These are phyloP conservation scores for Mesochorus sp. DNA, from an alignment of 2,888 invertebrate genomes.

Conservation along the genomic window DNA sequence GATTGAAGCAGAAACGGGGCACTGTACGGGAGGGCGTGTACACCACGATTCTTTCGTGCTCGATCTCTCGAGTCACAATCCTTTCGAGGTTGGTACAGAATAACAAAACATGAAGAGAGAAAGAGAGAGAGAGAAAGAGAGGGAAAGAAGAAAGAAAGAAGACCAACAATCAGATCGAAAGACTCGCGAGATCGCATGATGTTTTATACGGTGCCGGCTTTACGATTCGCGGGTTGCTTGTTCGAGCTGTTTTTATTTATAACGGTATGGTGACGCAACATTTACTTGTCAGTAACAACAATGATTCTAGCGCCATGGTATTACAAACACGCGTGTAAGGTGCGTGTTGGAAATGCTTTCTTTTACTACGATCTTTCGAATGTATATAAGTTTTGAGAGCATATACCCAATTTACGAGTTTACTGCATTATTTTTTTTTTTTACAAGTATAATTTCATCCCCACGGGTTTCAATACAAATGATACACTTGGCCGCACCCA, in stretches of 20 bases:
- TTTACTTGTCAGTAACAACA: background rate
- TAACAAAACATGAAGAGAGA: conserved; percentile 2
- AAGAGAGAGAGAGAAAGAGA: conserved; percentile 16
- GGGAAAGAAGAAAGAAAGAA: too few species aligned
- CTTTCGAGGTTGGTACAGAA: conserved; percentile 5
- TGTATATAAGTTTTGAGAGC: background rate
- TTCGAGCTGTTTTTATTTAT: background rate
- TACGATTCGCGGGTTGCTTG: conserved; percentile 1
- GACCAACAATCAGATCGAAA: background rate
- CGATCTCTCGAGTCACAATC: conserved; percentile 27
- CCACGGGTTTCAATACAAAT: background rate
- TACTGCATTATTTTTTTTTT: background rate
- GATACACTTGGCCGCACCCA: background rate
- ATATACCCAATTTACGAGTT: conserved; percentile 15
- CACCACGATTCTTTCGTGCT: conserved; percentile 38
- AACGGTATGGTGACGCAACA: conserved; percentile 14
- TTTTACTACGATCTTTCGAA: conserved; percentile 1
- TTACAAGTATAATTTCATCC: background rate
- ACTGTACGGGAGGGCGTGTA: conserved; percentile 22
- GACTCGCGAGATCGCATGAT: background rate
- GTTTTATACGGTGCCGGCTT: background rate
- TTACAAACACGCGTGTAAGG: background rate
- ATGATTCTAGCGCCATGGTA: conserved; percentile 5
- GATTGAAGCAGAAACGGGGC: background rate
- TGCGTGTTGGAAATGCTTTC: background rate